These are phyloP conservation scores for Tachystola acroxantha DNA, from an alignment of 2,888 invertebrate species.

Conservation along the genomic window DNA sequence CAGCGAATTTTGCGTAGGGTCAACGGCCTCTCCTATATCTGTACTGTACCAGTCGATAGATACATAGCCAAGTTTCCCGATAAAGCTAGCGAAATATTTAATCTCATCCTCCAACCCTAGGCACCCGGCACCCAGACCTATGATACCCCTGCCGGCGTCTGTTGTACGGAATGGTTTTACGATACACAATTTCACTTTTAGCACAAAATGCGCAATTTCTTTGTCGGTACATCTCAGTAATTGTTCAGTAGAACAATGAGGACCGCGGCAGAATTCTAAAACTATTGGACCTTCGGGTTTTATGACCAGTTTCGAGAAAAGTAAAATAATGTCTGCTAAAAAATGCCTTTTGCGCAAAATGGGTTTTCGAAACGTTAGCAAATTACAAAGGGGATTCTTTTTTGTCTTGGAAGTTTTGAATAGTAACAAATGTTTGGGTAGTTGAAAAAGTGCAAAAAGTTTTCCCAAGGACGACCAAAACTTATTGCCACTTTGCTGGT, in stretches of 20 bases:
- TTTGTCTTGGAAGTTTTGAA: conserved; percentile 13
- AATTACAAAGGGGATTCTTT: conserved; percentile 15
- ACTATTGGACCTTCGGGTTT: conserved; percentile 36
- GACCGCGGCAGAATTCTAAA: conserved; percentile 21
- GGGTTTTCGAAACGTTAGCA: conserved; percentile 24
- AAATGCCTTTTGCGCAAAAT: conserved; percentile 65
- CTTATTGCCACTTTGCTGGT: background rate
- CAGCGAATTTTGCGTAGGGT: conserved; percentile 79
- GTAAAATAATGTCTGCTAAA: conserved; percentile 40
- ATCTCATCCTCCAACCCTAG: conserved; percentile 20
- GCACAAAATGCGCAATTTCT: conserved; percentile 42
- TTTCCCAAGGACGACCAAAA: conserved; percentile 19
- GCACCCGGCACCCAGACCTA: conserved; percentile 8
- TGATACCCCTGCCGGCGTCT: background rate
- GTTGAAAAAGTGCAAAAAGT: conserved; percentile 42
- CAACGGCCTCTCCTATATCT: conserved; percentile 63
- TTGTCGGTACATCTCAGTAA: conserved; percentile 35
- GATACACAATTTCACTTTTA: conserved; percentile 41
- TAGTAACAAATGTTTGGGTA: conserved; percentile 22
- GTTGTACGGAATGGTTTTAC: conserved; percentile 20
- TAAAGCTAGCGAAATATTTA: conserved; percentile 43
- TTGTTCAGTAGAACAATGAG: conserved; percentile 34
- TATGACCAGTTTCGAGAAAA: conserved; percentile 40
- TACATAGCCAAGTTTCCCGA: conserved; percentile 25
- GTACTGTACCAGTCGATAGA: conserved; percentile 36